Conservation (phyloP, 2,797 vertebrate genomes). For the Argya squamiceps region DNA sequence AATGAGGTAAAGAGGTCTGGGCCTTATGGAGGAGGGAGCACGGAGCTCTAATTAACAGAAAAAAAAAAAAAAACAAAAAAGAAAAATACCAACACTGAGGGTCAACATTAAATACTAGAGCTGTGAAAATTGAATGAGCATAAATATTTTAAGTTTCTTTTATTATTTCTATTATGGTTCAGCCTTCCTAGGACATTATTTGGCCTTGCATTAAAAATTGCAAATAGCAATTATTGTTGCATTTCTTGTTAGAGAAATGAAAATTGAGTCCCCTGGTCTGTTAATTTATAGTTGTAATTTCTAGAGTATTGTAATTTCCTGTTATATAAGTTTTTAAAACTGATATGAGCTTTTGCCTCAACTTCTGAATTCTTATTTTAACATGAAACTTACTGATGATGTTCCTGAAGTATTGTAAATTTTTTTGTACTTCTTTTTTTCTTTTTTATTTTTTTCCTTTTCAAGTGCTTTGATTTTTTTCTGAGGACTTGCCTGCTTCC, state of each 20-base stretch:
- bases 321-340: not conserved
- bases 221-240: not conserved
- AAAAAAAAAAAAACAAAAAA: not conserved
- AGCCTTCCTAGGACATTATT: not conserved
- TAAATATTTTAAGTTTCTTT: not conserved
- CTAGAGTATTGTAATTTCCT: not conserved
- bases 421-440: not conserved
- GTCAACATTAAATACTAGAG: not conserved
- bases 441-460: not conserved
- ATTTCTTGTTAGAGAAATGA: not conserved
- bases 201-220: not conserved
- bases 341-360: not conserved
- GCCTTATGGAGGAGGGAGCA: not conserved
- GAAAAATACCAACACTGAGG: not conserved
- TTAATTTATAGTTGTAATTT: not conserved
- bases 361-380: not conserved
- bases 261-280: not conserved
- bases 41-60: not conserved
- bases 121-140: not conserved
- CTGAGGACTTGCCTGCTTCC: not conserved
- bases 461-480: not conserved
- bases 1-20: not conserved
- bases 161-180: not conserved
- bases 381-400: not conserved
- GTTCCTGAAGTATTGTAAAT: not conserved